These are phyloP conservation scores for Protophormia terraenovae DNA, from an alignment of 2,888 invertebrate species.

Conservation along the genomic window DNA sequence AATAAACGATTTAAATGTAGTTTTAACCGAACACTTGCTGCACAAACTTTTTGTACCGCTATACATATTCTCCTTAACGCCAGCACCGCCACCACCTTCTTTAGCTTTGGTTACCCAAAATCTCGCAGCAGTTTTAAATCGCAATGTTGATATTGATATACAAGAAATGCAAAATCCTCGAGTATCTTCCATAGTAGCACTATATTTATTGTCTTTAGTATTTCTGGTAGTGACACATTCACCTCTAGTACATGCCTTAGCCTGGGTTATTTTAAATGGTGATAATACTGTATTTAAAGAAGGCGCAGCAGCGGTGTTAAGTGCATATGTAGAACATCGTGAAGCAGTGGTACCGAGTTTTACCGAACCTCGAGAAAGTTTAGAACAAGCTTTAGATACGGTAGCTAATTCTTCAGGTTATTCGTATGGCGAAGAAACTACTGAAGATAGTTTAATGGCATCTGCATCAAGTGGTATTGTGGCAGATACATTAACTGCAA, in stretches of 20 bases:
- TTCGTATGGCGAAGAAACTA: conserved; percentile 73
- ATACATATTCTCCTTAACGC: conserved; percentile 95
- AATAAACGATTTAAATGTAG: conserved; percentile 95
- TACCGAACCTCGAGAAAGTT: conserved; percentile 87
- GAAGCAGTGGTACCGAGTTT: conserved; percentile 84
- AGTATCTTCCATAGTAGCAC: conserved; percentile 93
- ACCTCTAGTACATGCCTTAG: conserved; percentile 93
- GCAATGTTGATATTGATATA: conserved; percentile 83
- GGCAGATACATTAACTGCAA: conserved; percentile 65
- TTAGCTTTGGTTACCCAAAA: conserved; percentile 86
- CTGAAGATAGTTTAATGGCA: conserved; percentile 66
- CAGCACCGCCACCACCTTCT: conserved; percentile 79
- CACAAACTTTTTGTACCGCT: conserved; percentile 96
- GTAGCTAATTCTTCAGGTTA: conserved; percentile 71
- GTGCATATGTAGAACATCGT: conserved; percentile 85
- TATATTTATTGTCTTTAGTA: conserved; percentile 96
- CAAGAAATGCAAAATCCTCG: conserved; percentile 86
- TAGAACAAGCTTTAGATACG: conserved; percentile 89
- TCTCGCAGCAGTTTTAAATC: conserved; percentile 85
- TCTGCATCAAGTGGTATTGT: conserved; percentile 30
- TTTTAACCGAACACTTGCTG: conserved; percentile 95
- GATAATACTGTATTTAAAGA: conserved; percentile 87
- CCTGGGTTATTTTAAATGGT: conserved; percentile 93
- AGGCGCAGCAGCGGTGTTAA: conserved; percentile 86
- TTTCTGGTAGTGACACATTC: conserved; percentile 96